These are phyloP conservation scores for Nesogale talazaci DNA, from an alignment of 2,113 vertebrate genomes.

Conservation along the genomic window DNA sequence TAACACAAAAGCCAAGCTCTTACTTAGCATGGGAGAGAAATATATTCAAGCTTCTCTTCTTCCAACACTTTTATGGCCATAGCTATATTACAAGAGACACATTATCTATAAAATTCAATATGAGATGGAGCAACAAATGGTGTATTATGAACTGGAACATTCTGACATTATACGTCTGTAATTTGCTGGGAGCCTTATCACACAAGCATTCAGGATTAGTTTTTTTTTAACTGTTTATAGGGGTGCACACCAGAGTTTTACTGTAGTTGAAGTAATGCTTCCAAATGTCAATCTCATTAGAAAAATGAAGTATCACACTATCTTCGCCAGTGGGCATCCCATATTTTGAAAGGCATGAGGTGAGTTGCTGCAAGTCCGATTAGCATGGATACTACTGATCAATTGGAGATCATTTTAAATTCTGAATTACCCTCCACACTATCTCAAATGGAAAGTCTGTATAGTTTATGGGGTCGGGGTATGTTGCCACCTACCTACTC, in stretches of 20 bases:
- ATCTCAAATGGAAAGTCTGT: not conserved
- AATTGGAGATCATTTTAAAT: not conserved
- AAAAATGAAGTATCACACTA: not conserved
- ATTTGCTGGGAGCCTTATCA: constrained; percentile 19
- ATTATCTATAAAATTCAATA: constrained; percentile 21
- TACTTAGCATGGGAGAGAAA: constrained; percentile 16
- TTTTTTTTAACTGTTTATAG: not conserved
- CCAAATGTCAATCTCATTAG: not conserved
- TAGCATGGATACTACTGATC: not conserved
- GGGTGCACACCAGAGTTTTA: not conserved
- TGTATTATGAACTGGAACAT: constrained; percentile 34
- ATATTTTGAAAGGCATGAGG: not conserved
- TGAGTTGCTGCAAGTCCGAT: not conserved
- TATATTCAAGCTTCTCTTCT: not conserved
- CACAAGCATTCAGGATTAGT: not conserved
- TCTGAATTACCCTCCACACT: not conserved
- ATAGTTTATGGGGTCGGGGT: not conserved
- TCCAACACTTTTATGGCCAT: not conserved
- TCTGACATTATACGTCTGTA: not conserved
- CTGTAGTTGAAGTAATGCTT: not conserved
- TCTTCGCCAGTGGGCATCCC: not conserved
- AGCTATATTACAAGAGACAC: constrained; percentile 14
- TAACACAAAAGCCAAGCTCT: constrained; percentile 12
- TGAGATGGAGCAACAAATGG: constrained; percentile 36
- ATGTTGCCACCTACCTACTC: too few species aligned